These are phyloP conservation scores for Centrocercus urophasianus DNA, from an alignment of 2,113 vertebrate genomes.

Conservation along the genomic window DNA sequence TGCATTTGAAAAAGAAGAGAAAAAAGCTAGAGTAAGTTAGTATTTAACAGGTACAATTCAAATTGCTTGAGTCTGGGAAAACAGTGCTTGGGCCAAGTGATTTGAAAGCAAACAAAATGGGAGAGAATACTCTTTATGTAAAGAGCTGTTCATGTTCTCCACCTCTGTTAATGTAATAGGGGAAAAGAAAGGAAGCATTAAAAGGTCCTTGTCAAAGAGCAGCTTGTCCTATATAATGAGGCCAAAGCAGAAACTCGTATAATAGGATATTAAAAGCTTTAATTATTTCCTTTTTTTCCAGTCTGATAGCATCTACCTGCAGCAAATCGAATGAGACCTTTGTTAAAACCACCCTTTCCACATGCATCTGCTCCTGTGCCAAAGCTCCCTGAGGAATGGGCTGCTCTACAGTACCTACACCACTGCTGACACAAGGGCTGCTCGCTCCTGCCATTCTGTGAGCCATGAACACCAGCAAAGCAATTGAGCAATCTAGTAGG, in stretches of 20 bases:
- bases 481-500: neutral
- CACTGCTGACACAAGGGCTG: neutral
- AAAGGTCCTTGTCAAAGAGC: neutral
- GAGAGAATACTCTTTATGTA: neutral
- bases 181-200: neutral
- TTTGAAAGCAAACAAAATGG: neutral
- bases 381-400: neutral
- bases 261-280: neutral
- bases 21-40: neutral
- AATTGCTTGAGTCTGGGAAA: neutral
- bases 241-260: neutral
- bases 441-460: rapidly evolving
- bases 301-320: neutral
- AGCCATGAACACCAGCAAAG: rapidly evolving
- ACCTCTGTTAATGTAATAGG: neutral
- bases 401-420: neutral
- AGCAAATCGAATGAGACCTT: neutral
- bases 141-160: neutral
- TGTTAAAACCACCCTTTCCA: neutral
- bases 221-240: neutral
- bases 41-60: neutral
- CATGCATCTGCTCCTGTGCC: rapidly evolving
- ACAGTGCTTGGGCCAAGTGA: neutral
- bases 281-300: slow-evolving; percentile 18
- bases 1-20: neutral